Evolutionary conservation across 2,797 vertebrate species (phyloP), one percentile per base, ranked within the genome.

Genomic region (Sparidentex hasta): DNA sequence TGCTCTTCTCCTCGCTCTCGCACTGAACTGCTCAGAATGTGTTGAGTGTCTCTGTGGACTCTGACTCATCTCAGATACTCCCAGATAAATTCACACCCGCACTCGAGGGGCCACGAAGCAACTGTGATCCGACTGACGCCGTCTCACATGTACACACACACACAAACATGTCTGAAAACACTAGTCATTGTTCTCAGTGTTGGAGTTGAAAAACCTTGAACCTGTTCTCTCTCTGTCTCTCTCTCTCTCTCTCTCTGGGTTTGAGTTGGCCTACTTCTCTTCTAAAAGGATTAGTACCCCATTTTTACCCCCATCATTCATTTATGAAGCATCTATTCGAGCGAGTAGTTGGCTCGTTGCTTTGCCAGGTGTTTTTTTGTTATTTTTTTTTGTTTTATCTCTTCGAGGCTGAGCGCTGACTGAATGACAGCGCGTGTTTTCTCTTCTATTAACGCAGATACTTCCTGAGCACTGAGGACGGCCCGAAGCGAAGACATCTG

Each of bases 381-480:
- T n/a, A n/a, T n/a, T n/a, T 27, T 69, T 8, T 29, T n/a, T 27
- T 33, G 33, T 33, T 8, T 33, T 33, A 33, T 33, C 33, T 7
- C 33, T 33, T 7, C 33, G 33, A 33, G 33, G 33, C 33, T 33
- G 33, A 8, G 33, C 33, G 33, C 33, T 8, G 33, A 33, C 33
- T 41, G 7, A 14, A 33, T 23, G 8, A n/a, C 14, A 23, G 46
- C 7, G 13, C 48, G 23, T 50, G 21, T 38, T 54, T 17, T 20
- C 23, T 63, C 44, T 5, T 63, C 0, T 44, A 0, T 55, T 38
- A 4, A 63, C 47, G 21, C 76, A 99, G 98, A 92, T 99, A 99
- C 84, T 99, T 99, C 90, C 85, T 99, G 80, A 99, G 98, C 93
- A 99, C 98, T 0, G 98, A 99, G 85, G 97, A 98, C n/a, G 94